phyloP scores from a whole-genome alignment of 2,113 vertebrate species.

The Nycticebus coucang region DNA sequence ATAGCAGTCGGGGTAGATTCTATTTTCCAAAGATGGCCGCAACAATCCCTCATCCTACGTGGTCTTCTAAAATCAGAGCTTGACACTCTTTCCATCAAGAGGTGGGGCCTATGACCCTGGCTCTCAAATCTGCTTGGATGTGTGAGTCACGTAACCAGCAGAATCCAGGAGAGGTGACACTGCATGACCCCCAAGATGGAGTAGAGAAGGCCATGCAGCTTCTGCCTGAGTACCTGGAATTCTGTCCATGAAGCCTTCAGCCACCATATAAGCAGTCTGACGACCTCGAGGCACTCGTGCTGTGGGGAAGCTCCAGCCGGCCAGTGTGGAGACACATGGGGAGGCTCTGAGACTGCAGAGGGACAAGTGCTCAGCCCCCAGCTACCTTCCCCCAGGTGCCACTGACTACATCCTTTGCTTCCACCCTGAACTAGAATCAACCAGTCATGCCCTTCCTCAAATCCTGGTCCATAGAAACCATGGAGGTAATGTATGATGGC shows the following conservation, averaged over 20 bases:
- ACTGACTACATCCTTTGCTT: not conserved
- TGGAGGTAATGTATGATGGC: accelerated
- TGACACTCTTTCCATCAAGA: not conserved
- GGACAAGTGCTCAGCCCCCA: not conserved
- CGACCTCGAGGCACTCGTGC: not conserved
- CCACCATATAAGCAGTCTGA: too few relatives aligned
- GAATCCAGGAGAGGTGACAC: not conserved
- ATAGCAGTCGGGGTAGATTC: not conserved
- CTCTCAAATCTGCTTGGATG: not conserved
- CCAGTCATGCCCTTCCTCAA: not conserved
- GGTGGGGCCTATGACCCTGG: not conserved
- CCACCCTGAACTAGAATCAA: not conserved
- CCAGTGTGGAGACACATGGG: accelerated
- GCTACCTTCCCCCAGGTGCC: not conserved
- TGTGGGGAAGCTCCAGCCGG: not conserved
- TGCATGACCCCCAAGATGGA: not conserved
- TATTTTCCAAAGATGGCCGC: not conserved
- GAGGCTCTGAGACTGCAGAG: not conserved
- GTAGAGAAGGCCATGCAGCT: not conserved
- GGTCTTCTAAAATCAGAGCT: not conserved
- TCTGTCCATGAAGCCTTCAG: too few relatives aligned
- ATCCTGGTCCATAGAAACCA: not conserved
- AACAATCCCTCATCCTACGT: not conserved
- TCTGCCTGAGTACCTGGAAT: not conserved
- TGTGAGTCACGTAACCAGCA: not conserved